phyloP scores from a whole-genome alignment of 2,113 vertebrate species.

The Chlorocebus sabaeus region DNA sequence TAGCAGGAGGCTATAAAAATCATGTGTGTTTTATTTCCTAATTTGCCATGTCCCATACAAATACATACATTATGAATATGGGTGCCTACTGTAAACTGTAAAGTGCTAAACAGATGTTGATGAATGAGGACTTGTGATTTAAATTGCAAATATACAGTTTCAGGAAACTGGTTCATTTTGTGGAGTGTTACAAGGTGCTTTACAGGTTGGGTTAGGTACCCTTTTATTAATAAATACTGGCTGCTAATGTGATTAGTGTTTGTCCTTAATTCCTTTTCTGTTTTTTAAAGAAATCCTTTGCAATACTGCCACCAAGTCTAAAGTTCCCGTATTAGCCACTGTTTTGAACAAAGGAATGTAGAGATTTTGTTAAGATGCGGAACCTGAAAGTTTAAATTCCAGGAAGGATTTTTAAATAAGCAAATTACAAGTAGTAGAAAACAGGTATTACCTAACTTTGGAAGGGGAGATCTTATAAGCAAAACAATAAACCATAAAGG shows the following conservation, averaged over 20 bases:
- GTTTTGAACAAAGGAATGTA: not conserved
- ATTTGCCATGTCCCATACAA: not conserved
- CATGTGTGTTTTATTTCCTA: not conserved
- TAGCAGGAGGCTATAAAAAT: not conserved
- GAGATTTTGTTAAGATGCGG: not conserved
- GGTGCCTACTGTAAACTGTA: not conserved
- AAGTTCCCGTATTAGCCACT: not conserved
- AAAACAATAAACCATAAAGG: not conserved
- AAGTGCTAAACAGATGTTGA: not conserved
- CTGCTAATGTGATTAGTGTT: slow-evolving; percentile 33
- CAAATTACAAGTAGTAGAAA: not conserved
- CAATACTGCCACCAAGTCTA: not conserved
- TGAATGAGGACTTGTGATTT: not conserved
- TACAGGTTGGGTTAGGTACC: not conserved
- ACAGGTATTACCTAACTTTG: not conserved
- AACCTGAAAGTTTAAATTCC: not conserved
- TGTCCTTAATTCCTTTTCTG: not conserved
- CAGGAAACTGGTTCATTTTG: not conserved
- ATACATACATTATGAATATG: no score
- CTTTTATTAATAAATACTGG: not conserved
- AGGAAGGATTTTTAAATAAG: slow-evolving; percentile 20
- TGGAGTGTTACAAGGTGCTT: not conserved
- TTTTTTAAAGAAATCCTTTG: slow-evolving; percentile 21
- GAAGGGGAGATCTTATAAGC: not conserved
- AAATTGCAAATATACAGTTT: not conserved